Percentiles rank a stretch among this genome's conserved stretches.
Evolutionary conservation across 2,888 invertebrate species (phyloP).

Genomic region (Oscheius onirici): DNA sequence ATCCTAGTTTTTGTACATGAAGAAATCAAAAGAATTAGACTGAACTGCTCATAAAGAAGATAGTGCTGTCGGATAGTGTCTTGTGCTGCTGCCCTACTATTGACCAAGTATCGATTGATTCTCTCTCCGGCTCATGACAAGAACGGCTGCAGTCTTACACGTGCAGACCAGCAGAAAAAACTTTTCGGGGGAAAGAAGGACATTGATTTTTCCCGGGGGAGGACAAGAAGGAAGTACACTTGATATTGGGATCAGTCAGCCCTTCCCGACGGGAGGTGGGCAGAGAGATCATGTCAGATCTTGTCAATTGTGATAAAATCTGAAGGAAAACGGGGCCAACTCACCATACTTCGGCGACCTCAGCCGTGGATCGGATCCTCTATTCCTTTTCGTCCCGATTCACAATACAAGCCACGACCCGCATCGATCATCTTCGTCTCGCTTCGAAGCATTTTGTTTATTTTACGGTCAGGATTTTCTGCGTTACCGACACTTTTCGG

Average conservation of each 20-base stretch:
- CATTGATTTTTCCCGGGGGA: background rate
- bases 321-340: conserved; percentile 6
- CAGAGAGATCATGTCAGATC: conserved; percentile 1
- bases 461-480: background rate
- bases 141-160: background rate
- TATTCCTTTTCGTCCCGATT: background rate
- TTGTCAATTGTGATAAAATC: conserved; percentile 18
- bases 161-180: background rate
- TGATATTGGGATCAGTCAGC: background rate
- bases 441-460: conserved; percentile 17
- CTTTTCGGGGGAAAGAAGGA: background rate
- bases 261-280: too few relatives aligned
- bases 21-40: background rate
- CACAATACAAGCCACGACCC: conserved; percentile 9
- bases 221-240: background rate
- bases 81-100: conserved; percentile 11
- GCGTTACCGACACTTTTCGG: background rate
- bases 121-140: conserved; percentile 1
- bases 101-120: conserved; percentile 27
- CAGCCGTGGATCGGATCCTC: conserved; percentile 25
- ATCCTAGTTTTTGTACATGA: background rate
- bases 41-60: background rate
- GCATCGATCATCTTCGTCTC: conserved; percentile 20
- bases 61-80: conserved; percentile 8
- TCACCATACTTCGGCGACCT: conserved; percentile 28